These are phyloP conservation scores for Diaprepes abbreviatus DNA, from an alignment of 2,888 invertebrate species.

Conservation along the genomic window DNA sequence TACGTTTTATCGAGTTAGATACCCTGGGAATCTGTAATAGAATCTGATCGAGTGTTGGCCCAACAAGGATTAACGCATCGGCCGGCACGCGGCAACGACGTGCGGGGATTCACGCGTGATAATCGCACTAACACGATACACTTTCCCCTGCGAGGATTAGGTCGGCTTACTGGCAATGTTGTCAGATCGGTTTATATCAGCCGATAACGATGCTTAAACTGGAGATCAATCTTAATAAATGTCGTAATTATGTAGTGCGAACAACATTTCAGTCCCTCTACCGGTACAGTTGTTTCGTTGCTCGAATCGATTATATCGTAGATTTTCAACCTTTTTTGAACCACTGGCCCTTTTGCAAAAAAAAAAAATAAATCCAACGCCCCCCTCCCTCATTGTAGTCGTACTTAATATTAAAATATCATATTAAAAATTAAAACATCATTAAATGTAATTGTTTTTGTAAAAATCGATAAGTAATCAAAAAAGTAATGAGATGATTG, in stretches of 20 bases:
- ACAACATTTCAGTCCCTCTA: background rate
- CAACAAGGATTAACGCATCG: conserved; percentile 62
- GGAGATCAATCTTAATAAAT: conserved; percentile 47
- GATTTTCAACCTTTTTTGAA: too few relatives aligned
- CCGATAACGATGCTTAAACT: conserved; percentile 40
- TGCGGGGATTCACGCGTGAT: conserved; percentile 63
- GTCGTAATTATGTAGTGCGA: conserved; percentile 34
- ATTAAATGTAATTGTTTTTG: too few relatives aligned
- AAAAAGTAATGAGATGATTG: too few relatives aligned
- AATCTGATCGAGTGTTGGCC: conserved; percentile 58
- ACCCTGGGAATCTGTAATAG: conserved; percentile 49
- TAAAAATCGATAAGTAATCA: too few relatives aligned
- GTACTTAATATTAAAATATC: too few relatives aligned
- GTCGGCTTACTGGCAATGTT: conserved; percentile 54
- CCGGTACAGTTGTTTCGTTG: background rate
- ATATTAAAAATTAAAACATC: too few relatives aligned
- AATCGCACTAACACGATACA: conserved; percentile 64
- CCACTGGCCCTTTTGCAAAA: too few relatives aligned
- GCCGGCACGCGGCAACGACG: conserved; percentile 52
- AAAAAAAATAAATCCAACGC: too few relatives aligned
- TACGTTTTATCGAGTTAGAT: conserved; percentile 27
- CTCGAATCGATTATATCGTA: too few relatives aligned
- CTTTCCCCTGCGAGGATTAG: conserved; percentile 54
- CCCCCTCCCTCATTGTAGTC: too few relatives aligned
- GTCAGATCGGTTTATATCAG: conserved; percentile 29